Conservation (phyloP, 2,113 vertebrate species). For the Lophochroa leadbeateri region DNA sequence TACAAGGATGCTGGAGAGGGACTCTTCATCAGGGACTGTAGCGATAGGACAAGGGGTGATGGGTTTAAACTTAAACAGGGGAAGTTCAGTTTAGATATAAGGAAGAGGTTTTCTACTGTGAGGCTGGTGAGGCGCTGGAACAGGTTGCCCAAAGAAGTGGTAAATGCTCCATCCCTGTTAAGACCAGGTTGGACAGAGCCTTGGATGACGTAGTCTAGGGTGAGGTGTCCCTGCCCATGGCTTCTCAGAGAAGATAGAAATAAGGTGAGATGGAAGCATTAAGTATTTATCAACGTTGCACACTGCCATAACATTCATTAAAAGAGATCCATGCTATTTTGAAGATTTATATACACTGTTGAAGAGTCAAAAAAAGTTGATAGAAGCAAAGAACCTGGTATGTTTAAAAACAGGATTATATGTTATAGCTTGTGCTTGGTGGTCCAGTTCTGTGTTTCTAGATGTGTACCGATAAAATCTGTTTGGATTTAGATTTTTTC, state of each 20-base stretch:
- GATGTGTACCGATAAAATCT: background rate
- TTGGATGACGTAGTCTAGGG: background rate
- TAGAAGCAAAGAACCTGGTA: background rate
- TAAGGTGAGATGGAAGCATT: background rate
- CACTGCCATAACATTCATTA: background rate
- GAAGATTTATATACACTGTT: background rate
- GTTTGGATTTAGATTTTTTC: background rate
- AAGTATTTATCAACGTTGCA: background rate
- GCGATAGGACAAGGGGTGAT: background rate
- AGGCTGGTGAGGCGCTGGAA: background rate
- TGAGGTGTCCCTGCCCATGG: background rate
- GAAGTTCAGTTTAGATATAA: background rate
- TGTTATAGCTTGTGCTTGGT: background rate
- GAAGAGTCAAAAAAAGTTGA: background rate
- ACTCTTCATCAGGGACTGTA: background rate
- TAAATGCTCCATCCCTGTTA: background rate
- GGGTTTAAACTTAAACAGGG: background rate
- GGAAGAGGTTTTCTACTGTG: background rate
- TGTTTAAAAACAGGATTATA: background rate
- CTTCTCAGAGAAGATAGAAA: background rate
- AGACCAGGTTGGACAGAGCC: background rate
- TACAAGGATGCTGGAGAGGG: no score
- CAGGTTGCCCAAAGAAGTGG: background rate
- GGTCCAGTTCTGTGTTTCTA: background rate
- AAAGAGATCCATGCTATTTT: background rate